Conservation (phyloP, 2,113 vertebrate species). For the Chiloscyllium plagiosum region DNA sequence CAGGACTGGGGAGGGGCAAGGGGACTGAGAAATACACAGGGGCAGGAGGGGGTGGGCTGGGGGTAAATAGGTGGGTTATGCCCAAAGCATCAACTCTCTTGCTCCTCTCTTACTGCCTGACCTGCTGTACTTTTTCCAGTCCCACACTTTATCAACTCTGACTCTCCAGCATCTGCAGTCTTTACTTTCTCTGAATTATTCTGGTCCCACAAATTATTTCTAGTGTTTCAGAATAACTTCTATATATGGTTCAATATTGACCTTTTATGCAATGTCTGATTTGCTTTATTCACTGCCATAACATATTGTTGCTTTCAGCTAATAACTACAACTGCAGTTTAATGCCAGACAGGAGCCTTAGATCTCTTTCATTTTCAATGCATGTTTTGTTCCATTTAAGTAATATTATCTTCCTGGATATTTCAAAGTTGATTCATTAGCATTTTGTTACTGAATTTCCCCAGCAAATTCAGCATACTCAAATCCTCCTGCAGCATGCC, state of each 20-base stretch:
- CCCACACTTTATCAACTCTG: too few relatives aligned
- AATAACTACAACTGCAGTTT: neutral
- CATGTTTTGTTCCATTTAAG: neutral
- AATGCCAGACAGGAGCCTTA: neutral
- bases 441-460: neutral
- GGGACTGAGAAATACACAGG: too few relatives aligned
- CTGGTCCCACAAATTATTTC: neutral
- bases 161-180: neutral
- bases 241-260: neutral
- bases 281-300: neutral
- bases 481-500: neutral
- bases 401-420: neutral
- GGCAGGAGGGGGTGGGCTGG: too few relatives aligned
- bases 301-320: neutral
- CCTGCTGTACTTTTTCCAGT: too few relatives aligned
- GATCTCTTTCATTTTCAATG: neutral
- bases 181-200: neutral
- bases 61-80: too few relatives aligned
- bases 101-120: too few relatives aligned
- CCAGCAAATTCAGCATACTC: neutral
- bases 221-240: neutral
- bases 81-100: too few relatives aligned
- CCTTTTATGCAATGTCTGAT: neutral
- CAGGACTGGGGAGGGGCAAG: too few relatives aligned
- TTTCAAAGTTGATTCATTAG: neutral